These are phyloP conservation scores for Mayetiola destructor DNA, from an alignment of 2,888 invertebrate genomes.

Conservation along the genomic window DNA sequence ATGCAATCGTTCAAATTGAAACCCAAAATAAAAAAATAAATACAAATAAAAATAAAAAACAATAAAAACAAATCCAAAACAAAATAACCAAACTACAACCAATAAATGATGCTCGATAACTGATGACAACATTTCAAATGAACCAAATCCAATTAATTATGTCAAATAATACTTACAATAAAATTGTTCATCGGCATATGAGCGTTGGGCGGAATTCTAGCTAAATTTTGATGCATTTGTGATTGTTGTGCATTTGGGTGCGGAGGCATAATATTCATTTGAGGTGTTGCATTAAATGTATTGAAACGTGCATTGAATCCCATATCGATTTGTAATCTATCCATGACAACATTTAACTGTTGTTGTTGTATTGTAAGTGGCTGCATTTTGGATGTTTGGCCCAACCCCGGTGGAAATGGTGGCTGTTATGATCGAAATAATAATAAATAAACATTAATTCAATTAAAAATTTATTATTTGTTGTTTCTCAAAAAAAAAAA, in stretches of 20 bases:
- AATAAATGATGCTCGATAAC: conserved; percentile 6
- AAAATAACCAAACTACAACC: neutral
- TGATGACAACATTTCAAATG: conserved; percentile 16
- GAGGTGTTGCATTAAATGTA: conserved; percentile 18
- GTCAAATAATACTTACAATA: conserved; percentile 27
- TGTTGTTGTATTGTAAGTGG: conserved; percentile 18
- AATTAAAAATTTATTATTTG: too few species aligned
- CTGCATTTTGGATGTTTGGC: neutral
- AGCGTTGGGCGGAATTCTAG: conserved; percentile 26
- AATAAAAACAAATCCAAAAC: too few species aligned
- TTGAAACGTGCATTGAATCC: too few species aligned
- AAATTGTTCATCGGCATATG: conserved; percentile 36
- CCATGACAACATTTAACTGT: neutral
- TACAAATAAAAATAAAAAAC: neutral
- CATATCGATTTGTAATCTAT: conserved; percentile 27
- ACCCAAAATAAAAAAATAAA: neutral
- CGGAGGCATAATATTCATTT: conserved; percentile 26
- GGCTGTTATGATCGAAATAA: neutral
- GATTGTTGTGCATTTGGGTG: conserved; percentile 27
- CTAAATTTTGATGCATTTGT: conserved; percentile 28
- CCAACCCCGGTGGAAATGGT: conserved; percentile 17
- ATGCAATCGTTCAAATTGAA: neutral
- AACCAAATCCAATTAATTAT: conserved; percentile 26
- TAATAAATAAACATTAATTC: too few species aligned
- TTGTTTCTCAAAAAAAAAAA: too few species aligned